Conservation (phyloP, 2,113 vertebrate species). For the Isurus oxyrinchus region DNA sequence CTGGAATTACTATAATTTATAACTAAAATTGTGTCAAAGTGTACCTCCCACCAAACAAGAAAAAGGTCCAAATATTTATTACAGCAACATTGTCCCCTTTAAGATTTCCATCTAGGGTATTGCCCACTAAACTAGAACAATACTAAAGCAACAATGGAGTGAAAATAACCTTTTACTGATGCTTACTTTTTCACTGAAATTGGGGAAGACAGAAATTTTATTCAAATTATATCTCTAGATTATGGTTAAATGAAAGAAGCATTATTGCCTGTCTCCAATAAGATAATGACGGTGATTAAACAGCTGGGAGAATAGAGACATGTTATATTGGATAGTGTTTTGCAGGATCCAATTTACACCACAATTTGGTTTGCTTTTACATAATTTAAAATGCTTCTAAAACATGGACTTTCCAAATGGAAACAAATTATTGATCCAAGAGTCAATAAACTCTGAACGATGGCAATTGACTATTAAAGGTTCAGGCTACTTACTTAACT, state of each 20-base stretch:
- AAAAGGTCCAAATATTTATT: not conserved
- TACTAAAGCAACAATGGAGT: not conserved
- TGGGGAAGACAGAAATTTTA: not conserved
- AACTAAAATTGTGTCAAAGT: not conserved
- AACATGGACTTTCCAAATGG: not conserved
- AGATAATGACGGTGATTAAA: not conserved
- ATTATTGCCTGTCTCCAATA: not conserved
- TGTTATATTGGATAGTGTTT: not conserved
- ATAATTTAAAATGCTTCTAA: not conserved
- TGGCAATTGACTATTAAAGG: not conserved
- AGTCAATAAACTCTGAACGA: not conserved
- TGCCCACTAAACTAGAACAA: not conserved
- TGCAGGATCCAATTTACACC: not conserved
- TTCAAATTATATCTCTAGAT: not conserved
- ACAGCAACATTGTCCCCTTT: not conserved
- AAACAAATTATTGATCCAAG: not conserved
- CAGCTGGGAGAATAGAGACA: not conserved
- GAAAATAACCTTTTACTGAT: not conserved
- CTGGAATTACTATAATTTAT: not conserved
- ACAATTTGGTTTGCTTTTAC: not conserved
- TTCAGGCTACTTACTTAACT: not conserved
- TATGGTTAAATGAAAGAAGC: not conserved
- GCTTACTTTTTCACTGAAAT: not conserved
- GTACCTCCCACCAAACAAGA: not conserved
- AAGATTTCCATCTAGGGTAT: not conserved